Base-by-base conservation (phyloP, 2,888 invertebrate species). In the Clusia tigrina region DNA sequence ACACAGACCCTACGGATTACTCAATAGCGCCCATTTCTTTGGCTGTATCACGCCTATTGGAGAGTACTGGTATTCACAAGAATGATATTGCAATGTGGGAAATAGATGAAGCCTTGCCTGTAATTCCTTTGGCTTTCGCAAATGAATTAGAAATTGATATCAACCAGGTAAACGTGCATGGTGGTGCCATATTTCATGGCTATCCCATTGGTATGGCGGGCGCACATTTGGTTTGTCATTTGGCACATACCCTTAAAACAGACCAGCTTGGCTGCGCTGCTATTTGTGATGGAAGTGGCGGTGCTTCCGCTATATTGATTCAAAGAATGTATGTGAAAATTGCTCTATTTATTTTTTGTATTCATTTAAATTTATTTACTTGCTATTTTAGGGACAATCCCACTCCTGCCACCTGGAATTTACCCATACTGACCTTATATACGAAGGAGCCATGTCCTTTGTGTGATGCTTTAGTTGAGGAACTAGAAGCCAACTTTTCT, bases 131-230 rank as follows among this genome's bases (percentile, higher is more conserved):
- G 60, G 96, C 96, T 3, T 94, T 94, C 83, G 91, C 93, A 76
- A 90, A 94, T 81, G 81, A 93, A 70, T 84, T 97, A 64, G 91
- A 89, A 51, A 81, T 98, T 56, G 94, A 97, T 83, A 90, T 92
- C 0, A 79, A 86, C 6, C 94, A 92, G 79, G 88, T 98, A 9
- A 97, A 96, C 83, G 86, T 95, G 10, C 93, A 98, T 81, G 98
- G 98, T 54, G 96, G 98, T 51, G 96, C 96, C 60, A 96, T 97
- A 17, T 94, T 95, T 77, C 87, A 98, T 42, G 98, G 98, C 3
- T 97, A 98, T 85, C 97, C 97, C 1, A 94, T 97, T 78, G 96
- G 98, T 60, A 96, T 97, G 94, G 98, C 98, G 1, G 98, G 98
- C 23, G 93, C 96, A 12, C 89, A 98, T 69, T 87, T 98, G 69